Base-by-base conservation (phyloP, 2,888 invertebrate species). In the Melanophora roralis region DNA sequence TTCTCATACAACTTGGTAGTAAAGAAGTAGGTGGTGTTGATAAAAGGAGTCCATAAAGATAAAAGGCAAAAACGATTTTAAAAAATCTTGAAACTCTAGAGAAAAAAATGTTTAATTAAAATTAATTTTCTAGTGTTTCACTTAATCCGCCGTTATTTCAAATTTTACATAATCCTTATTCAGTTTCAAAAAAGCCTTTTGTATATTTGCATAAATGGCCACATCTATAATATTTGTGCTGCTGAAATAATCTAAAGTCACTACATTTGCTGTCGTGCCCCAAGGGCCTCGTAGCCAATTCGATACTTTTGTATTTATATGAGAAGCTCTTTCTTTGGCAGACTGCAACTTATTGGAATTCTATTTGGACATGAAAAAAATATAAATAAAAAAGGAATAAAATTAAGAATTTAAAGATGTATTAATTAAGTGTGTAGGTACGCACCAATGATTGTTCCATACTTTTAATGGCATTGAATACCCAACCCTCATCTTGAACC, bases 211-310 rank as follows among this genome's bases (percentile, higher is more conserved):
- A 73, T 91, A 90, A 84, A 94, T 93, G 1, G 94, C 93, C 47
- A 93, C 88, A 85, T 94, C 94, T 51, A 95, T 91, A 34, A 95
- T 91, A 86, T 95, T 94, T 51, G 93, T 94, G 16, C 92, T 93
- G 78, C 94, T 91, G 85, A 95, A 94, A 87, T 93, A 95, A 88
- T 95, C 95, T 6, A 94, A 92, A 0, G 95, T 93, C 1, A 95
- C 92, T 27, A 95, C 93, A 87, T 95, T 95, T 9, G 93, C 93
- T 68, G 91, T 92, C 12, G 91, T 89, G 53, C 93, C 91, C 94
- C 94, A 95, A 45, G 92, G 91, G 6, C 93, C 93, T 62, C 91
- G 87, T 19, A 95, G 92, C 91, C 95, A 94, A 34, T 91, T 90
- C 0, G 94, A 93, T 0, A 96, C 91, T 84, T 94, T 93, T 40